phyloP scores from a whole-genome alignment of 1,140 invertebrate species.

The Thereuonema tuberculata region DNA sequence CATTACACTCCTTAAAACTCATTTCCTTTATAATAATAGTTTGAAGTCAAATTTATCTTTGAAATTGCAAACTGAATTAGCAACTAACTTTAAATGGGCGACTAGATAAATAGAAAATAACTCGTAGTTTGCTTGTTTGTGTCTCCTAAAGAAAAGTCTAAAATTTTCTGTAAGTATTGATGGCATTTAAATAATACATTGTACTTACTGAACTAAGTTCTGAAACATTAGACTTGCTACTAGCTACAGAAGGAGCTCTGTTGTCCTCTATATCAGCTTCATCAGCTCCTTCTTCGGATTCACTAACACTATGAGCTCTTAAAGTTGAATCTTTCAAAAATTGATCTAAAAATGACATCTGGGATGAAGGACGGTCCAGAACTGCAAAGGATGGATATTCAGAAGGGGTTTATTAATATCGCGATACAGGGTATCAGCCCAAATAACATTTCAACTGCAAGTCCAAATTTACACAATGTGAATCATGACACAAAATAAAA shows the following conservation, averaged over 20 bases:
- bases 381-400: conserved; percentile 41
- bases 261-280: conserved; percentile 53
- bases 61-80: too few relatives aligned
- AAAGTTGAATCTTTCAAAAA: conserved; percentile 60
- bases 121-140: too few relatives aligned
- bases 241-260: conserved; percentile 54
- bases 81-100: too few relatives aligned
- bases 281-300: conserved; percentile 46
- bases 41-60: too few relatives aligned
- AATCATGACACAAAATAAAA: background rate
- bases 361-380: conserved; percentile 66
- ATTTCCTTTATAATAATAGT: too few relatives aligned
- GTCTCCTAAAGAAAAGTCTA: too few relatives aligned
- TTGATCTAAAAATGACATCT: conserved; percentile 77
- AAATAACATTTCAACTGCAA: background rate
- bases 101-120: too few relatives aligned
- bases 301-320: conserved; percentile 40
- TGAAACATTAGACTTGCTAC: conserved; percentile 67
- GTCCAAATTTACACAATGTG: background rate
- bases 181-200: too few relatives aligned
- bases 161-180: too few relatives aligned
- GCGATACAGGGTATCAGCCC: background rate
- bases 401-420: conserved; percentile 24
- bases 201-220: conserved; percentile 57
- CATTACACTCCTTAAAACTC: too few relatives aligned